Evolutionary conservation across 2,113 vertebrate species (phyloP).

Genomic region (Acrocephalus arundinaceus): DNA sequence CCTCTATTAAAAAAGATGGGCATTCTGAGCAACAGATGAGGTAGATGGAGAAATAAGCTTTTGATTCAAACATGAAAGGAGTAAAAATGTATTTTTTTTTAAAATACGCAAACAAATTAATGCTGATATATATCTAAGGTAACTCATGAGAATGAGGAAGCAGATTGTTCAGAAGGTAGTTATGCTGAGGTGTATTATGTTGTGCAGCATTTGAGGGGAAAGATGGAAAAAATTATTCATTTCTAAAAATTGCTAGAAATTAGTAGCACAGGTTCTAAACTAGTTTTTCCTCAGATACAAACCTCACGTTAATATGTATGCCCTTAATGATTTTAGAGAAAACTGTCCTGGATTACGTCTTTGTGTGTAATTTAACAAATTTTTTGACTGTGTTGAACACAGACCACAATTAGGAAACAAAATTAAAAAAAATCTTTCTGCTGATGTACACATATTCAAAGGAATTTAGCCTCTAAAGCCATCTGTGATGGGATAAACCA

Average conservation of each 20-base stretch:
- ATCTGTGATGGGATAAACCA: not conserved
- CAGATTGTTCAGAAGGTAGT: not conserved
- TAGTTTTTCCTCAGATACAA: not conserved
- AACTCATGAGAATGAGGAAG: not conserved
- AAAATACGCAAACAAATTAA: not conserved
- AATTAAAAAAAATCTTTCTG: not conserved
- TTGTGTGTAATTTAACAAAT: not conserved
- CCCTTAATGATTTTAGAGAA: not conserved
- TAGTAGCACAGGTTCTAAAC: not conserved
- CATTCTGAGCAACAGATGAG: not conserved
- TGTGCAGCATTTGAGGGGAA: not conserved
- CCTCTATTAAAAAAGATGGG: not conserved
- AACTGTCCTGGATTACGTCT: not conserved
- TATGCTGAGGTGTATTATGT: not conserved
- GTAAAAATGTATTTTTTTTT: not conserved
- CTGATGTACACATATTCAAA: not conserved
- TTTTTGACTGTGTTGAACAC: not conserved
- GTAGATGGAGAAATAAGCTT: not conserved
- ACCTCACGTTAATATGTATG: not conserved
- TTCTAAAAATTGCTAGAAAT: not conserved
- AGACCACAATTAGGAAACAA: not conserved
- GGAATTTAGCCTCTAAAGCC: not conserved
- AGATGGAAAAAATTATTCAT: accelerated
- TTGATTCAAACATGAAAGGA: not conserved
- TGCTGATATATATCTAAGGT: not conserved